phyloP scores from a whole-genome alignment of 1,140 invertebrate genomes.

The Drosophila bocqueti region DNA sequence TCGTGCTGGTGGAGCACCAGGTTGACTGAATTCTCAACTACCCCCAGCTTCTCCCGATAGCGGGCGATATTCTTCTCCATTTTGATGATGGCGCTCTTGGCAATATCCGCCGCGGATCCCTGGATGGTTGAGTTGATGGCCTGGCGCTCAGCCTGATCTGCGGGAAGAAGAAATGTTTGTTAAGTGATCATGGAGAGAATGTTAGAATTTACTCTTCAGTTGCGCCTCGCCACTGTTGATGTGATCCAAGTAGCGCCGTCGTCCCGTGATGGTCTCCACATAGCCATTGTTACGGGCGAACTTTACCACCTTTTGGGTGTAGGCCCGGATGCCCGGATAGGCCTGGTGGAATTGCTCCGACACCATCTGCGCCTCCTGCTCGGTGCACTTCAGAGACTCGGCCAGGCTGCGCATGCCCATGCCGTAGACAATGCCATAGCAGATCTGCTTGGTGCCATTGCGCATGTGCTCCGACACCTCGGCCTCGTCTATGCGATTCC shows the following conservation, averaged over 20 bases:
- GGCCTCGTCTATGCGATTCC: slow-evolving; percentile 89
- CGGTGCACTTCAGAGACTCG: slow-evolving; percentile 92
- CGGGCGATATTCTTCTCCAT: slow-evolving; percentile 88
- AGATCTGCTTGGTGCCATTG: slow-evolving; percentile 96
- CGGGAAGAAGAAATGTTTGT: background rate
- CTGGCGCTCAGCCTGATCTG: slow-evolving; percentile 96
- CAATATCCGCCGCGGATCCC: slow-evolving; percentile 97
- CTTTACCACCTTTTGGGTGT: slow-evolving; percentile 89
- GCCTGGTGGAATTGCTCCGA: slow-evolving; percentile 93
- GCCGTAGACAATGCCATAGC: slow-evolving; percentile 99
- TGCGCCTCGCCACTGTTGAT: slow-evolving; percentile 89
- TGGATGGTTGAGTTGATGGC: slow-evolving; percentile 98
- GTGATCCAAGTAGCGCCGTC: slow-evolving; percentile 91
- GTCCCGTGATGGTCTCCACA: slow-evolving; percentile 92
- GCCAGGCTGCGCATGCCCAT: slow-evolving; percentile 95
- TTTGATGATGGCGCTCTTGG: slow-evolving; percentile 94
- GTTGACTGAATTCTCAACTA: slow-evolving; percentile 66
- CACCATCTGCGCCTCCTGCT: slow-evolving; percentile 92
- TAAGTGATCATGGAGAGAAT: background rate
- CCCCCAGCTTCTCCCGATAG: slow-evolving; percentile 71
- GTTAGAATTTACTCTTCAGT: slow-evolving; percentile 85
- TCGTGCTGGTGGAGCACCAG: slow-evolving; percentile 97
- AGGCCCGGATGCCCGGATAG: slow-evolving; percentile 91
- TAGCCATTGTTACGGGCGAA: slow-evolving; percentile 91
- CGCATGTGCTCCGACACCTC: slow-evolving; percentile 90